A percentile compares a stretch with the other conserved stretches of the same genome.
Evolutionary conservation across 2,113 vertebrate genomes (phyloP).

Genomic region (Macrotus californicus): DNA sequence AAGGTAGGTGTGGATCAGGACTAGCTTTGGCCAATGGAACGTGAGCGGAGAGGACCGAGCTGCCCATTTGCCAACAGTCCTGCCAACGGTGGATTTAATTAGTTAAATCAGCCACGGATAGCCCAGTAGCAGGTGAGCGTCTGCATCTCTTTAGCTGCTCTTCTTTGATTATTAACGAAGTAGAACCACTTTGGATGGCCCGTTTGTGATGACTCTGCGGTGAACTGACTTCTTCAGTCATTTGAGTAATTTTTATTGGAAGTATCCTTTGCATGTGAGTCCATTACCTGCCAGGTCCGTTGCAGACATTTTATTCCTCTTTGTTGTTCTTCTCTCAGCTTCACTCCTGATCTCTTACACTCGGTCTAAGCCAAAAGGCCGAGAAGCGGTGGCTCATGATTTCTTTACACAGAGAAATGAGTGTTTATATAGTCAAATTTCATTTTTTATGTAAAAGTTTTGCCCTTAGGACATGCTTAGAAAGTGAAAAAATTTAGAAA

Average conservation of each 20-base stretch:
- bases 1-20: background rate
- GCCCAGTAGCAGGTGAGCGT: too few species aligned
- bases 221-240: background rate
- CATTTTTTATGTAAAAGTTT: background rate
- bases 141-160: background rate
- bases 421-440: background rate
- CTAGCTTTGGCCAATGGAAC: background rate
- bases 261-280: background rate
- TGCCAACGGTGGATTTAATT: too few species aligned
- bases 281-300: background rate
- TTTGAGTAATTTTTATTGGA: background rate
- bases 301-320: background rate
- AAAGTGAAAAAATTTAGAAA: background rate
- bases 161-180: background rate
- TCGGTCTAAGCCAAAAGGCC: too few species aligned
- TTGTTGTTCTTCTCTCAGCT: background rate
- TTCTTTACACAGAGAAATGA: background rate
- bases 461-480: background rate
- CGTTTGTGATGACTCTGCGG: background rate
- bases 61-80: fast-evolving
- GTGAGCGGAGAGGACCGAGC: background rate
- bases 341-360: background rate
- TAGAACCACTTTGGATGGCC: background rate
- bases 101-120: too few species aligned
- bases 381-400: background rate